Percentiles rank a stretch among this genome's conserved stretches.
Evolutionary conservation across 2,888 invertebrate genomes (phyloP).

Genomic region (Yponomeuta evonymella): DNA sequence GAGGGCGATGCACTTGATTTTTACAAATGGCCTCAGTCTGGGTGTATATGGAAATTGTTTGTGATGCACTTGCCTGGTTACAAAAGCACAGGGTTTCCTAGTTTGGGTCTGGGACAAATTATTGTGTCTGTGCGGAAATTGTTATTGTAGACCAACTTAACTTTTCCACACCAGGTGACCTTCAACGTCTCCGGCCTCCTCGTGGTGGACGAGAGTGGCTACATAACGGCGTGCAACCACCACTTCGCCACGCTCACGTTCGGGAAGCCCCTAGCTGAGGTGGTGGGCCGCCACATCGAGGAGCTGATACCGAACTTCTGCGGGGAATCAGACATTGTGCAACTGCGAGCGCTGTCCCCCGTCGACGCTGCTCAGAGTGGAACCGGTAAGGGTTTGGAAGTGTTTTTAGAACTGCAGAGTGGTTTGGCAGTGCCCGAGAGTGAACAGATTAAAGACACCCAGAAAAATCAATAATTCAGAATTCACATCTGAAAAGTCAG

Average conservation of each 20-base stretch:
- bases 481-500: too few species aligned
- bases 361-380: slow-evolving; percentile 59
- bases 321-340: slow-evolving; percentile 70
- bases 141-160: not conserved
- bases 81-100: too few species aligned
- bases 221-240: slow-evolving; percentile 80
- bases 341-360: slow-evolving; percentile 67
- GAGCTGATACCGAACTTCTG: slow-evolving; percentile 79
- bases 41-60: too few species aligned
- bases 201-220: slow-evolving; percentile 78
- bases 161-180: slow-evolving; percentile 56
- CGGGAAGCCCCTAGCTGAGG: slow-evolving; percentile 77
- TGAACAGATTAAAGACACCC: too few species aligned
- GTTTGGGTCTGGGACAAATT: too few species aligned
- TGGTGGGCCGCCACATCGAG: slow-evolving; percentile 74
- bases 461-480: too few species aligned
- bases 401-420: too few species aligned
- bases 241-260: slow-evolving; percentile 80
- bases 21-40: too few species aligned
- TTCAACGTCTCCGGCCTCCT: slow-evolving; percentile 81
- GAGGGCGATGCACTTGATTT: too few species aligned
- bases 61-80: too few species aligned
- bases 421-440: too few species aligned
- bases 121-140: too few species aligned
- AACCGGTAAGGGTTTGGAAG: not conserved